These are phyloP conservation scores for Stegostoma tigrinum DNA, from an alignment of 2,113 vertebrate genomes.

Conservation along the genomic window DNA sequence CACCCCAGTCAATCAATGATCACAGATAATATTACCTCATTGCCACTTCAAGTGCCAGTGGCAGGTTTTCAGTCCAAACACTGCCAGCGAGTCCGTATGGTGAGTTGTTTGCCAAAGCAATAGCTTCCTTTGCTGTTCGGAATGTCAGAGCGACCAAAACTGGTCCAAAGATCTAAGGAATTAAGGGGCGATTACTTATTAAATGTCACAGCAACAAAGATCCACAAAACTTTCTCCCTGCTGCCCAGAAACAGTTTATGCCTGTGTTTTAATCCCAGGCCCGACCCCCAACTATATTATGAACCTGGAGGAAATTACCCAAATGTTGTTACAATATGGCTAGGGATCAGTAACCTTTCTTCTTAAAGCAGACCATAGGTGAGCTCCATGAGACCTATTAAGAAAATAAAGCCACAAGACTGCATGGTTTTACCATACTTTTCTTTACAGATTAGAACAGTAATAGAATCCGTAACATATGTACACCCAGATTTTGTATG, in stretches of 20 bases:
- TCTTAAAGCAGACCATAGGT: too few relatives aligned
- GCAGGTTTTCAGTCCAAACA: slow-evolving; percentile 79
- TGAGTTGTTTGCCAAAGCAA: slow-evolving; percentile 65
- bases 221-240: neutral
- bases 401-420: too few relatives aligned
- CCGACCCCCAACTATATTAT: too few relatives aligned
- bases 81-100: slow-evolving; percentile 68
- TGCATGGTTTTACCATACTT: too few relatives aligned
- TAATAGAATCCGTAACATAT: too few relatives aligned
- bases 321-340: too few relatives aligned
- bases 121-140: slow-evolving; percentile 66
- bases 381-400: too few relatives aligned
- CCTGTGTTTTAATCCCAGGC: neutral
- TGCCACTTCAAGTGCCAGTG: slow-evolving; percentile 71
- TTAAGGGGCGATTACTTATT: neutral
- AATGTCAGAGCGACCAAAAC: slow-evolving; percentile 66
- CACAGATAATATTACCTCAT: slow-evolving; percentile 52
- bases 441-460: too few relatives aligned
- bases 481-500: too few relatives aligned
- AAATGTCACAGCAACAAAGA: neutral
- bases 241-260: neutral
- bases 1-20: neutral
- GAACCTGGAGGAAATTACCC: too few relatives aligned
- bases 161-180: slow-evolving; percentile 49
- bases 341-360: too few relatives aligned